These are phyloP conservation scores for Mareca strepera DNA, from an alignment of 2,797 vertebrate species.

Conservation along the genomic window DNA sequence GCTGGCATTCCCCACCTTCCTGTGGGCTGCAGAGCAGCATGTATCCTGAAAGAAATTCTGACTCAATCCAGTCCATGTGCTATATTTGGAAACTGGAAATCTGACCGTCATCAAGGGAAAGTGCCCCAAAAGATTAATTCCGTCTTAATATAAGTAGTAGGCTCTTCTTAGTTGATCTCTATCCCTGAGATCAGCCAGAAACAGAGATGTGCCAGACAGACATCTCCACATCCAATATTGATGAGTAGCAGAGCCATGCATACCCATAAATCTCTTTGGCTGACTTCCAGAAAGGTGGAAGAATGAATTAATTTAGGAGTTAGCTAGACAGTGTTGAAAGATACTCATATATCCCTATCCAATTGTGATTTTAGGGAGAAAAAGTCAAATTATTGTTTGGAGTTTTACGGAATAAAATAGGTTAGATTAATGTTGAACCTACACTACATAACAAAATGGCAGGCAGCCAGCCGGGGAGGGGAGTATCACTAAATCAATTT, in stretches of 20 bases:
- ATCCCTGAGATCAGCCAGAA: not conserved
- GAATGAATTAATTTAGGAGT: not conserved
- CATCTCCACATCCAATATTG: not conserved
- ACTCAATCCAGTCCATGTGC: not conserved
- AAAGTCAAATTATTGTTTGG: not conserved
- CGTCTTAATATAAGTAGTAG: not conserved
- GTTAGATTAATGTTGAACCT: not conserved
- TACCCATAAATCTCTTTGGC: not conserved
- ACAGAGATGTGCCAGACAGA: not conserved
- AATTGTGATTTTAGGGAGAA: not conserved
- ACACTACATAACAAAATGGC: not conserved
- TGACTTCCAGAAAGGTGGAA: not conserved
- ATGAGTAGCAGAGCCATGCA: not conserved
- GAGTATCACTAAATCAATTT: not conserved
- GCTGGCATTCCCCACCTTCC: not conserved
- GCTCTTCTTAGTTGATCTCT: not conserved
- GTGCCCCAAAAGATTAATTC: not conserved
- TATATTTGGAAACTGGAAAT: constrained; percentile 14
- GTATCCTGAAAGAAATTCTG: constrained; percentile 14
- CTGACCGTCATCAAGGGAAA: not conserved
- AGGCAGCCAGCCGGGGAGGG: not conserved
- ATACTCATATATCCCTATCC: not conserved
- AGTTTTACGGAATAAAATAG: not conserved
- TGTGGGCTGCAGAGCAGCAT: not conserved
- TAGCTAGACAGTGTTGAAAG: not conserved